phyloP scores from a whole-genome alignment of 2,113 vertebrate genomes.

The Syngnathus scovelli region DNA sequence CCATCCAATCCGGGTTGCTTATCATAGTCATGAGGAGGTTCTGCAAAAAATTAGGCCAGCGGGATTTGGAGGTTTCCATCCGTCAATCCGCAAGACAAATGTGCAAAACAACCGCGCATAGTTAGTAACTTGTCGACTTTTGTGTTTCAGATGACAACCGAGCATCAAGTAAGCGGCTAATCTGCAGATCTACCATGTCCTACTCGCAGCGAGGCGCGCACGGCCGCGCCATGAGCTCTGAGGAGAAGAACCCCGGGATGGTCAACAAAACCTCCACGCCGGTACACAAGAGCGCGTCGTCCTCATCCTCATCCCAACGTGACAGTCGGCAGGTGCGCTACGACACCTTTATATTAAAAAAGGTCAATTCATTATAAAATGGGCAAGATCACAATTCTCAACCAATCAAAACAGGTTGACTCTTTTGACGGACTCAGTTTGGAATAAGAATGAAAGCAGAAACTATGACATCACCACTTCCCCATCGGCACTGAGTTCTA shows the following conservation, averaged over 20 bases:
- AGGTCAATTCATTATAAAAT: too few relatives aligned
- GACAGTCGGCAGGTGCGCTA: constrained; percentile 90
- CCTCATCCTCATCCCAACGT: constrained; percentile 86
- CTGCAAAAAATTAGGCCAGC: neutral
- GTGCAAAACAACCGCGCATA: too few relatives aligned
- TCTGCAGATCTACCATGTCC: constrained; percentile 49
- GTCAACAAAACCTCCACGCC: constrained; percentile 86
- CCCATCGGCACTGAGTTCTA: constrained; percentile 36
- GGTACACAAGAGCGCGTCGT: constrained; percentile 90
- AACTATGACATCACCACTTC: constrained; percentile 68
- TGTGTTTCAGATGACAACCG: constrained; percentile 53
- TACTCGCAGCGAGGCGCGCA: constrained; percentile 54
- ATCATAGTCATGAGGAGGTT: neutral
- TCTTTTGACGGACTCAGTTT: constrained; percentile 16
- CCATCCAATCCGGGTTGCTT: neutral
- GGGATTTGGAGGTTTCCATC: neutral
- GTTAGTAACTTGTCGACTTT: constrained; percentile 12
- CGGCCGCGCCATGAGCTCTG: constrained; percentile 83
- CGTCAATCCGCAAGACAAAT: neutral
- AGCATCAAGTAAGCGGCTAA: constrained; percentile 32
- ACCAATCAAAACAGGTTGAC: neutral
- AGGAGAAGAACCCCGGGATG: constrained; percentile 82
- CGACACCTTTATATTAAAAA: constrained; percentile 10
- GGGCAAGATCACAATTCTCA: neutral
- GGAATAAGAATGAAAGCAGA: constrained; percentile 57